Conservation (phyloP, 1,140 invertebrate species). For the Ostrea denselamellosa region DNA sequence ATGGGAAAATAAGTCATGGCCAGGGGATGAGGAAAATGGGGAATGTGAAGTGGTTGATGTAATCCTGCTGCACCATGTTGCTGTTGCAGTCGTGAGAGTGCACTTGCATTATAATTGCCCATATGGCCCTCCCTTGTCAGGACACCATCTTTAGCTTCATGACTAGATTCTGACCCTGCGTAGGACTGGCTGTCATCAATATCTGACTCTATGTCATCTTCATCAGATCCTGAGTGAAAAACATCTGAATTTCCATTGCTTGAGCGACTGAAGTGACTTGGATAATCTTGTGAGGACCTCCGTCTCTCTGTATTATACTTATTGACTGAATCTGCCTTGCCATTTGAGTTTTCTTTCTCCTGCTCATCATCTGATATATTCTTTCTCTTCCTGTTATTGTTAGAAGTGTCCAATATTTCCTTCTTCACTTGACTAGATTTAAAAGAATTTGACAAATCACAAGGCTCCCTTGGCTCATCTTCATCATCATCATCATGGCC, state of each 20-base stretch:
- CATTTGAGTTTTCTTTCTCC: conserved; percentile 40
- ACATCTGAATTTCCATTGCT: conserved; percentile 35
- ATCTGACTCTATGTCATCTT: conserved; percentile 62
- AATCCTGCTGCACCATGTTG: conserved; percentile 51
- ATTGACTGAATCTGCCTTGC: not conserved
- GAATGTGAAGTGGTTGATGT: conserved; percentile 71
- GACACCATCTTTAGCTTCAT: conserved; percentile 53
- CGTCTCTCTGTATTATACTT: conserved; percentile 2
- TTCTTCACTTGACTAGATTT: conserved; percentile 50
- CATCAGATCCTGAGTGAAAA: conserved; percentile 51
- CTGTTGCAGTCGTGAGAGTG: conserved; percentile 49
- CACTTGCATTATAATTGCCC: conserved; percentile 52
- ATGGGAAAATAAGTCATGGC: conserved; percentile 75
- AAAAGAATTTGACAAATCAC: conserved; percentile 64
- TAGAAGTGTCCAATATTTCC: conserved; percentile 42
- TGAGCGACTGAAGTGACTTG: conserved; percentile 6
- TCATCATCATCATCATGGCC: conserved; percentile 45
- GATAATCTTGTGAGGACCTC: not conserved
- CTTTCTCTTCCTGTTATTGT: conserved; percentile 44
- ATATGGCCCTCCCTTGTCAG: conserved; percentile 53
- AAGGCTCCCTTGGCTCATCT: conserved; percentile 59
- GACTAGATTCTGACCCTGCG: conserved; percentile 66
- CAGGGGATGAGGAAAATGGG: conserved; percentile 70
- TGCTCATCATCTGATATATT: conserved; percentile 36
- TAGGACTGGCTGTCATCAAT: conserved; percentile 58